Percentiles rank a stretch among this genome's conserved stretches.
These are phyloP conservation scores for Tetanocera ferruginea DNA, from an alignment of 2,888 invertebrate genomes.

Conservation along the genomic window DNA sequence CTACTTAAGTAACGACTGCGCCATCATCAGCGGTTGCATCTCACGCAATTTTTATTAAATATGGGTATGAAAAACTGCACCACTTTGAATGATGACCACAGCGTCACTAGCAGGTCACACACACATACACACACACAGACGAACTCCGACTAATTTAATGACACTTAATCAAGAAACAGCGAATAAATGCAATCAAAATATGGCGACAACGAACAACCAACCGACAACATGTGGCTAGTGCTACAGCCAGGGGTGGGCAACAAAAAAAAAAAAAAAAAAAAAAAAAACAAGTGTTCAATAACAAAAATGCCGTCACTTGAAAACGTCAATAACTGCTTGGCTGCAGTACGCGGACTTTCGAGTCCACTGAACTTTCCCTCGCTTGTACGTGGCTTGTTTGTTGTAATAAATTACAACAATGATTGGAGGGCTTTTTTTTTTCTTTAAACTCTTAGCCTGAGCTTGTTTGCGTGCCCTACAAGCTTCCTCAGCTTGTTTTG, in stretches of 20 bases:
- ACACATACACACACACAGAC: neutral
- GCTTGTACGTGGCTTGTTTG: slow-evolving; percentile 37
- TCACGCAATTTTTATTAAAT: too few species aligned
- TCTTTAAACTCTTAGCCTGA: too few species aligned
- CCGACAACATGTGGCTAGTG: neutral
- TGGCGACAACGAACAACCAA: neutral
- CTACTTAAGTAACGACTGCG: neutral
- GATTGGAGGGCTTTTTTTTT: too few species aligned
- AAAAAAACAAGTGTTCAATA: neutral
- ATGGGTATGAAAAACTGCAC: too few species aligned
- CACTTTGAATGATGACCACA: too few species aligned
- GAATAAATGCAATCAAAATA: neutral
- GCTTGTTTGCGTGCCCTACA: too few species aligned
- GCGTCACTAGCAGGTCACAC: neutral
- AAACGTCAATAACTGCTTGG: neutral
- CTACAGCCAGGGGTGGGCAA: neutral
- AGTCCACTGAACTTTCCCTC: slow-evolving; percentile 47
- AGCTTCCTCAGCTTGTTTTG: neutral
- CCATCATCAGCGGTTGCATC: neutral
- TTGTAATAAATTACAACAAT: slow-evolving; percentile 25
- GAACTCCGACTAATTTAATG: slow-evolving; percentile 40
- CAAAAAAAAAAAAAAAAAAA: neutral
- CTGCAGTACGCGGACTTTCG: neutral
- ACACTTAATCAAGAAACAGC: slow-evolving; percentile 39
- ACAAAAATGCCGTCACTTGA: neutral